A percentile compares a stretch with the other conserved stretches of the same genome.
Conservation (phyloP, 2,797 vertebrate species). For the Menidia menidia region DNA sequence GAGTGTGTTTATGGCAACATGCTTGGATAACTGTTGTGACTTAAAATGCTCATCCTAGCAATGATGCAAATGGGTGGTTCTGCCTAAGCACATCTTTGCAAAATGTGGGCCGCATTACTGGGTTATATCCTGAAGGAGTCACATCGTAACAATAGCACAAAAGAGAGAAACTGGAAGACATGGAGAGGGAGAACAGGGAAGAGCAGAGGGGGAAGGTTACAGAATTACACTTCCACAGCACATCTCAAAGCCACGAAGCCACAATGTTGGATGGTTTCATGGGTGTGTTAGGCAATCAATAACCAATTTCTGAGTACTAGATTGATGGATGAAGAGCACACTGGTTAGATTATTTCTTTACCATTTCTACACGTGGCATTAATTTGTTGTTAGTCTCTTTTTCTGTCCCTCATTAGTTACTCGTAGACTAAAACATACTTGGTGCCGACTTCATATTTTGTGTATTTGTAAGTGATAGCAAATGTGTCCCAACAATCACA, state of each 20-base stretch:
- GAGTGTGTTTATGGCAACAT: conserved; percentile 20
- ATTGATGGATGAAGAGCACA: conserved; percentile 56
- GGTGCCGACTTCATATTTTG: conserved; percentile 3
- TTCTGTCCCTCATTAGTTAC: conserved; percentile 9
- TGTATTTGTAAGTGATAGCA: conserved; percentile 24
- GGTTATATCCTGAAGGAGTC: conserved; percentile 76
- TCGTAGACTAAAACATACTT: conserved; percentile 1
- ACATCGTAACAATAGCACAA: conserved; percentile 45
- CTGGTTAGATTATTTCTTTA: conserved; percentile 31
- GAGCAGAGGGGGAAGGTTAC: conserved; percentile 2
- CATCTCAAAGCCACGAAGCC: conserved; percentile 47
- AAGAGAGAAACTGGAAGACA: conserved; percentile 18
- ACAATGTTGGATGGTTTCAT: conserved; percentile 53
- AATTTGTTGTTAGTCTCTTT: conserved; percentile 5
- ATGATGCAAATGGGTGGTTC: conserved; percentile 28
- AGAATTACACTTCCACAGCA: conserved; percentile 38
- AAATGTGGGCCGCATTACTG: conserved; percentile 78
- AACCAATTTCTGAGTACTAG: conserved; percentile 73
- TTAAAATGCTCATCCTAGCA: conserved; percentile 33
- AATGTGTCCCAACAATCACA: conserved; percentile 27
- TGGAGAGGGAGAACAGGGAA: conserved; percentile 6
- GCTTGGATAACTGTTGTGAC: conserved; percentile 17
- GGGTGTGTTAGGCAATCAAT: conserved; percentile 69
- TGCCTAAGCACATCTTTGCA: conserved; percentile 62
- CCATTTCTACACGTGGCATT: conserved; percentile 42